Base-by-base conservation (phyloP, 2,888 invertebrate species). In the Agrotis ipsilon region DNA sequence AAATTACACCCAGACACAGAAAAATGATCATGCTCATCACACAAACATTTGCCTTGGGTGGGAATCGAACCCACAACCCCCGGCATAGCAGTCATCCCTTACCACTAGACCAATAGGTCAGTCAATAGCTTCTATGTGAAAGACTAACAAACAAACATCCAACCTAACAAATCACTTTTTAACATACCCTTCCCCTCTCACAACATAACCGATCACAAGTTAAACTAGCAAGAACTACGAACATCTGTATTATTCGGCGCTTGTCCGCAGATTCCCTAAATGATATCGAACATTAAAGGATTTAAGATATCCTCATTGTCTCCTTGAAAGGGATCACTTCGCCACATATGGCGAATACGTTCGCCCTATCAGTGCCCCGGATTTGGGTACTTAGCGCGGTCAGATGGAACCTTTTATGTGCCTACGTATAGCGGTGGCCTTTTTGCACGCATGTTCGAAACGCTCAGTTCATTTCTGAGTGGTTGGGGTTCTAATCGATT, bases 331-430 rank as follows among this genome's bases (percentile, higher is more conserved):
- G 66, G 67, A 27, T 19, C 52, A 54, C 68, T 62, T 68, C 19
- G 68, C 77, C 81, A 46, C 78, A 83, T 64, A 70, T 68, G 57
- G 69, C 21, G 55, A 39, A 51, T 77, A 70, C 39, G 59, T 16
- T 45, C 46, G 46, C 7, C 24, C 59, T 81, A 82, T 79, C 70
- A 73, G 68, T 32, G 55, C 43, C 49, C 68, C 18, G 48, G 65
- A 60, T 72, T 81, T 59, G 46, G 68, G 64, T 66, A 62, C 76
- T 74, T 67, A 81, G 52, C 57, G 68, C 72, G 82, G 84, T 82
- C 75, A 78, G 55, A 57, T 75, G 67, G 60, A 70, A 70, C 59
- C 75, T 57, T 84, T 78, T 69, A 76, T 68, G 54, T 68, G 13
- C 4, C 59, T 27, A 49, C 59, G n/a, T 74, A 46, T 32, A 48